phyloP scores from a whole-genome alignment of 2,113 vertebrate genomes.

The Motacilla alba region DNA sequence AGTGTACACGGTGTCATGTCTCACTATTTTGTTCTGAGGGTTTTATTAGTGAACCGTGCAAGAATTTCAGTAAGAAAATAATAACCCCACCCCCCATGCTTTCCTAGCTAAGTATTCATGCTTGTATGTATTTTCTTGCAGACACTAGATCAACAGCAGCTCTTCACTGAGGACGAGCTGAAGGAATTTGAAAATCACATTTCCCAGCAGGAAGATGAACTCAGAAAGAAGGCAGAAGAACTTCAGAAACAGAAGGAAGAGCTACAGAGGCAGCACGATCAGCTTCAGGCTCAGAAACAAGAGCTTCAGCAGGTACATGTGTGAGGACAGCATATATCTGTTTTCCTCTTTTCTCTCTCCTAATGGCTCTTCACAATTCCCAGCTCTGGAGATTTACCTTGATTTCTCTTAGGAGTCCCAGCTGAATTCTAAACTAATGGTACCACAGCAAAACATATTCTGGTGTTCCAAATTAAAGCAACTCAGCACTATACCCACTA shows the following conservation, averaged over 20 bases:
- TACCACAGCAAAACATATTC: background rate
- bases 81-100: no score
- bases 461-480: background rate
- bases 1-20: background rate
- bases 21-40: background rate
- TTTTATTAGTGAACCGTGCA: background rate
- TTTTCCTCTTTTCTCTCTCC: background rate
- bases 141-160: conserved; percentile 92
- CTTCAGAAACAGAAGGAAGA: conserved; percentile 91
- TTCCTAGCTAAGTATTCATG: background rate
- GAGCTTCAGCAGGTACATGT: conserved; percentile 86
- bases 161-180: conserved; percentile 92
- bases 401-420: background rate
- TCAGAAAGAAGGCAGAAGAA: conserved; percentile 82
- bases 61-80: background rate
- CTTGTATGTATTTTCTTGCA: conserved; percentile 54
- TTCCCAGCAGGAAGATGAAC: conserved; percentile 84
- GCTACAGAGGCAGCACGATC: conserved; percentile 87
- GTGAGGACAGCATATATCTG: background rate
- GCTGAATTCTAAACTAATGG: background rate
- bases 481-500: background rate
- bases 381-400: background rate
- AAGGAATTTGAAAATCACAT: conserved; percentile 92
- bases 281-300: conserved; percentile 89
- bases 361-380: background rate